These are phyloP conservation scores for Agonopterix alstromeriana DNA, from an alignment of 2,888 invertebrate species.

Conservation along the genomic window DNA sequence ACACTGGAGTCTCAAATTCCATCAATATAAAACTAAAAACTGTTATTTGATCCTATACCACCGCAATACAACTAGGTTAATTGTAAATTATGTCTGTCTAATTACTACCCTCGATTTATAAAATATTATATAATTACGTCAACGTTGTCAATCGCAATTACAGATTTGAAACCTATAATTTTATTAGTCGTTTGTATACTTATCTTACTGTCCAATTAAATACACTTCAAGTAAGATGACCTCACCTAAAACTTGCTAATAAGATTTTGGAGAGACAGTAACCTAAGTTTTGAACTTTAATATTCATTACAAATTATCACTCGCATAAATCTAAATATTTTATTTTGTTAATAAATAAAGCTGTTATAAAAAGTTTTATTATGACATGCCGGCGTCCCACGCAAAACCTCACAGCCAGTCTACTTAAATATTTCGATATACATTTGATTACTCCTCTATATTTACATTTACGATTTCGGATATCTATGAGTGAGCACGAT, in stretches of 20 bases:
- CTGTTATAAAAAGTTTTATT: conserved; percentile 39
- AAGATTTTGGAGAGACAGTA: neutral
- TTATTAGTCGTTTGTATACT: no score
- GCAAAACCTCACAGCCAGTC: conserved; percentile 23
- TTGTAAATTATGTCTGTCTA: no score
- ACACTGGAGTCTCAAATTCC: no score
- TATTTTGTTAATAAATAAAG: conserved; percentile 36
- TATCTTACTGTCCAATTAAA: no score
- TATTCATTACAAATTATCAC: conserved; percentile 18
- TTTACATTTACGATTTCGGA: conserved; percentile 43
- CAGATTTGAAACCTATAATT: no score
- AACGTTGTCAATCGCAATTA: no score
- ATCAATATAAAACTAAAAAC: no score
- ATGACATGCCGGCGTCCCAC: conserved; percentile 45
- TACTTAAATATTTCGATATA: conserved; percentile 38
- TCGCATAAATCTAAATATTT: conserved; percentile 11
- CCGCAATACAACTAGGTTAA: no score
- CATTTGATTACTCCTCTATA: conserved; percentile 33
- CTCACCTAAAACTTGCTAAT: neutral
- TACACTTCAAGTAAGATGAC: neutral
- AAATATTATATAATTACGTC: no score
- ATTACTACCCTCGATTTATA: no score
- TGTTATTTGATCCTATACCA: no score
- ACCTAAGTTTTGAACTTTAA: conserved; percentile 7
- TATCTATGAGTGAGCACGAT: conserved; percentile 54